Conservation (phyloP, 2,113 vertebrate genomes). For the Eulemur macaco region DNA sequence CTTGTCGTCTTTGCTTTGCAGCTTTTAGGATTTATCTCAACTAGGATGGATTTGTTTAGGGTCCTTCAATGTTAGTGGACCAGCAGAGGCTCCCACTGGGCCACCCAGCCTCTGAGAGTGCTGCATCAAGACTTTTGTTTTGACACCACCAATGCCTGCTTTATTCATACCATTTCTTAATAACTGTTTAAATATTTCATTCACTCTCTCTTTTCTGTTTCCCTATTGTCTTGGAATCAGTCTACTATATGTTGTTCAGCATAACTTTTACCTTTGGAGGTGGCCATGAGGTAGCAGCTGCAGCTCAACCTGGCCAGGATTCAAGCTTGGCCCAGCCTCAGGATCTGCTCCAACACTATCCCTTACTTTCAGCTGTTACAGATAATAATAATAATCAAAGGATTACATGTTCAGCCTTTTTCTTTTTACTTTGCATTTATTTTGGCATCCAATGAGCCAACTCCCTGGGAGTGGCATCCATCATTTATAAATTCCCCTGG, state of each 20-base stretch:
- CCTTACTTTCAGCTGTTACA: not conserved
- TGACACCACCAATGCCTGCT: not conserved
- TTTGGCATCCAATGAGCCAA: not conserved
- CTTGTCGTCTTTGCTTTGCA: not conserved
- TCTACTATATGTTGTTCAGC: not conserved
- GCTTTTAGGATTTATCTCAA: not conserved
- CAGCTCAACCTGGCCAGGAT: not conserved
- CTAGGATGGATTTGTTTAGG: not conserved
- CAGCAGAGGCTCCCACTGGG: not conserved
- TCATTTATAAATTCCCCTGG: not conserved
- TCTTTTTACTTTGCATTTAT: not conserved
- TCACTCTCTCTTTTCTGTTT: not conserved
- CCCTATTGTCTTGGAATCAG: not conserved
- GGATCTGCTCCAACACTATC: not conserved
- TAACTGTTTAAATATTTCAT: not conserved
- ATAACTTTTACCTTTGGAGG: not conserved
- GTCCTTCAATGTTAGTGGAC: not conserved
- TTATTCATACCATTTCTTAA: not conserved
- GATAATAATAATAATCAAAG: not conserved
- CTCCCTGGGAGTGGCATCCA: not conserved
- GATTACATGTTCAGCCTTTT: not conserved
- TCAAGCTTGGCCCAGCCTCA: not conserved
- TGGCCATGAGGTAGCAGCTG: not conserved
- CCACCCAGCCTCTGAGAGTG: not conserved
- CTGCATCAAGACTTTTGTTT: not conserved